phyloP scores from a whole-genome alignment of 2,113 vertebrate species.

The Ranitomeya variabilis region DNA sequence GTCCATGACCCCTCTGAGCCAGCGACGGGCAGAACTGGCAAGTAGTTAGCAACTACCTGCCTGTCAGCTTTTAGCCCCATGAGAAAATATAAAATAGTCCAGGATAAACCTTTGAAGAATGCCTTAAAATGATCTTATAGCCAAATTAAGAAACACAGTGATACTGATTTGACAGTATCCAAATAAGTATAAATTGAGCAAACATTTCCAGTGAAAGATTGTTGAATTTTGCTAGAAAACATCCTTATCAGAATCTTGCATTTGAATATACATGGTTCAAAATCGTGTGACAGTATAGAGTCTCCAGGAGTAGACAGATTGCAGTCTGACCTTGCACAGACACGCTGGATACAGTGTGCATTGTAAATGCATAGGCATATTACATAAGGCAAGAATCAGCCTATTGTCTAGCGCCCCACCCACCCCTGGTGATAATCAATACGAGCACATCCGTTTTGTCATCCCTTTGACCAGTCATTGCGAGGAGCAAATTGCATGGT shows the following conservation, averaged over 20 bases:
- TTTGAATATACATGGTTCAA: not conserved
- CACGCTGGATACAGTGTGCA: not conserved
- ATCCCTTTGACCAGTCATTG: slow-evolving; percentile 15
- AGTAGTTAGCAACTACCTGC: too few species aligned
- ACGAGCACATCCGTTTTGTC: slow-evolving; percentile 39
- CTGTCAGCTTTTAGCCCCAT: too few species aligned
- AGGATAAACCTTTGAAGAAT: too few species aligned
- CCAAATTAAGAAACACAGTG: too few species aligned
- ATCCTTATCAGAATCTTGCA: not conserved
- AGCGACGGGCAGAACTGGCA: too few species aligned
- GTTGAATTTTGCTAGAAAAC: not conserved
- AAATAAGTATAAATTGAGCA: not conserved
- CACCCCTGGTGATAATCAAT: slow-evolving; percentile 61
- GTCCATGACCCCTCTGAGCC: too few species aligned
- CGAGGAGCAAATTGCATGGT: not conserved
- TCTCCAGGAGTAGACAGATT: too few species aligned
- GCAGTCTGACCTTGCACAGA: not conserved
- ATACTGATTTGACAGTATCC: not conserved
- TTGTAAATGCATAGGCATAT: slow-evolving; percentile 2
- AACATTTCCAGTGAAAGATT: not conserved
- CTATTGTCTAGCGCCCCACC: slow-evolving; percentile 65
- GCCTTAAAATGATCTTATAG: too few species aligned
- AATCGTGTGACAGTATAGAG: too few species aligned
- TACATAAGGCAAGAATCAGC: slow-evolving; percentile 1
- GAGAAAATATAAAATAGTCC: too few species aligned